Base-by-base conservation (phyloP, 2,888 invertebrate species). In the Scrobipalpa costella region DNA sequence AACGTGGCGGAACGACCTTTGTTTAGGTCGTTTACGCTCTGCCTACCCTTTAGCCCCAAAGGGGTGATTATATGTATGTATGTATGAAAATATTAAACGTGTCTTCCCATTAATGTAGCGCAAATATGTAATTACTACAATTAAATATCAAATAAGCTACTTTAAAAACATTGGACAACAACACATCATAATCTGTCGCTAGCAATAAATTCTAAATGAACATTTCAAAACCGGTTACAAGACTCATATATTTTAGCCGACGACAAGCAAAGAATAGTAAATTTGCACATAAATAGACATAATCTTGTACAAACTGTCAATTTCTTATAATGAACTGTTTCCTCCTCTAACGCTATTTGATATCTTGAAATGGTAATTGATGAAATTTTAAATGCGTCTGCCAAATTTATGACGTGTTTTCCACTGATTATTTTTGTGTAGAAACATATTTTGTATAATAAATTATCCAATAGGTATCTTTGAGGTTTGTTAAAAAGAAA, bases 221-320 rank as follows among this genome's bases (percentile, higher is more conserved):
- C 62, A 65, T 65, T 69, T 68, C 57, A 67, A 70, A 73, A 72
- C 71, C 70, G 63, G 76, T 74, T 73, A 73, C 72, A 70, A 69
- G 63, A 62, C 61, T 62, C 60, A 69, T 62, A 66, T 63, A 64
- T 59, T 58, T 47, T 19, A 59, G 36, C 33, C 60, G 66, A 17
- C 59, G 66, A 66, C 66, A 66, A 49, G 52, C 57, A 64, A 72
- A 66, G 63, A 66, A 74, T 73, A 74, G 69, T 66, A 69, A 74
- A 82, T 80, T 83, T 78, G 75, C 75, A 76, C 78, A 80, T 83
- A 81, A 83, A 83, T 80, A 72, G 73, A 71, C 72, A 77, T 81
- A 79, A 82, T 81, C 79, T 78, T 78, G 78, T 73, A 78, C 79
- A 77, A 66, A 62, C 72, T 80, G 80, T 78, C 84, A 80, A 77